These are phyloP conservation scores for Caenorhabditis sp. DNA, from an alignment of 2,888 invertebrate genomes.

Conservation along the genomic window DNA sequence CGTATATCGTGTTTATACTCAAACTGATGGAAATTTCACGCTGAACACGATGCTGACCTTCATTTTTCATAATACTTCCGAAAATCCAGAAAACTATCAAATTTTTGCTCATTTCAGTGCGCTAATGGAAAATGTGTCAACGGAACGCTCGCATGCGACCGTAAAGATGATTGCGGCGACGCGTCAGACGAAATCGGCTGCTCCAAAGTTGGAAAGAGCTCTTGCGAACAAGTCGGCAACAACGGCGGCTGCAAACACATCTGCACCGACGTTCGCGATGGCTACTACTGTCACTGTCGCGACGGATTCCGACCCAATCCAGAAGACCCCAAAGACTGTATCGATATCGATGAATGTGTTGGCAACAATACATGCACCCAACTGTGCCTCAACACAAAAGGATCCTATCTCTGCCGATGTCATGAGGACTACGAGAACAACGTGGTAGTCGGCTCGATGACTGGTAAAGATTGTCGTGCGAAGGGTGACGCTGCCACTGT, in stretches of 20 bases:
- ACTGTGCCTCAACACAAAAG: constrained; percentile 88
- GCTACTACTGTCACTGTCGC: constrained; percentile 58
- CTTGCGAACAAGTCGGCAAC: constrained; percentile 76
- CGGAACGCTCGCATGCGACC: constrained; percentile 67
- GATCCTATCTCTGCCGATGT: constrained; percentile 87
- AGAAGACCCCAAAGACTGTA: constrained; percentile 69
- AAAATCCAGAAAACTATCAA: too few species aligned
- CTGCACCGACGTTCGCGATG: constrained; percentile 77
- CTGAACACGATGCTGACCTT: too few species aligned
- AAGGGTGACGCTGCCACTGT: constrained; percentile 58
- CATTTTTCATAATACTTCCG: too few species aligned
- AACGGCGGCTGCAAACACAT: constrained; percentile 93
- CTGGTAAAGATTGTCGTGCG: constrained; percentile 71
- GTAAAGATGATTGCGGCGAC: constrained; percentile 70
- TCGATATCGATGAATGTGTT: constrained; percentile 72
- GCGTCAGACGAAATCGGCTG: constrained; percentile 89
- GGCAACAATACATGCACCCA: constrained; percentile 88
- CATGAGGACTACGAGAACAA: constrained; percentile 73
- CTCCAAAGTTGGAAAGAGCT: constrained; percentile 73
- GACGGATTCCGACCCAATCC: constrained; percentile 82
- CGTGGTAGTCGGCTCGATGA: constrained; percentile 70
- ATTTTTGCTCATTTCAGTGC: too few species aligned
- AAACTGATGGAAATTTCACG: too few species aligned
- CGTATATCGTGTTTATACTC: too few species aligned
- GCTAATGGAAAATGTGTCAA: constrained; percentile 78